Percentiles rank a stretch among this genome's conserved stretches.
These are phyloP conservation scores for Nyleta sp. DNA, from an alignment of 2,888 invertebrate species.

Conservation along the genomic window DNA sequence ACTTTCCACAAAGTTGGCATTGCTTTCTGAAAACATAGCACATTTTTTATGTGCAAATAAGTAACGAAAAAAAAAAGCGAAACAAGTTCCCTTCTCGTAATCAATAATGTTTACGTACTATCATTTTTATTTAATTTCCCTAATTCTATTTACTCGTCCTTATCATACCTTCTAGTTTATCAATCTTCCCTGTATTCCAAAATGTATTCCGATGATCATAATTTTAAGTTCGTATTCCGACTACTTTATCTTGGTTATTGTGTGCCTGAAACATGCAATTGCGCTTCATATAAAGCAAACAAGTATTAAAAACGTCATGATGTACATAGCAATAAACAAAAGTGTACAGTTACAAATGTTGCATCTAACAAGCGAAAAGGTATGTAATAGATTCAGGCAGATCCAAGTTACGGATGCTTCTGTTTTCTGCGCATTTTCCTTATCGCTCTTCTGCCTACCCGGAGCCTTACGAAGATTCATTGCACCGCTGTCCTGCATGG, in stretches of 20 bases:
- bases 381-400: conserved; percentile 20
- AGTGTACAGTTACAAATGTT: conserved; percentile 23
- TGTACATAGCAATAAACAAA: conserved; percentile 18
- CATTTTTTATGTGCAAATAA: no score
- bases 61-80: no score
- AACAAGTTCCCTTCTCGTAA: no score
- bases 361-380: conserved; percentile 25
- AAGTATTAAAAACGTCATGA: conserved; percentile 5
- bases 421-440: conserved; percentile 44
- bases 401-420: conserved; percentile 19
- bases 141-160: no score
- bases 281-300: not conserved
- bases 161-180: not conserved
- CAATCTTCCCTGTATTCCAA: not conserved
- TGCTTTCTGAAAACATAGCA: no score
- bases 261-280: not conserved
- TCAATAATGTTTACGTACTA: no score
- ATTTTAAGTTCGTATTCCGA: not conserved
- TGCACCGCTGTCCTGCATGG: conserved; percentile 30
- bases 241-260: not conserved
- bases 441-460: conserved; percentile 28
- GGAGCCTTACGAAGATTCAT: conserved; percentile 56
- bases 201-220: conserved; percentile 11
- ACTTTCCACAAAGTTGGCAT: no score
- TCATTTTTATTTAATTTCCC: no score